A percentile compares a stretch with the other conserved stretches of the same genome.
Conservation (phyloP, 2,797 vertebrate species). For the Pseudocheirus occidentalis region DNA sequence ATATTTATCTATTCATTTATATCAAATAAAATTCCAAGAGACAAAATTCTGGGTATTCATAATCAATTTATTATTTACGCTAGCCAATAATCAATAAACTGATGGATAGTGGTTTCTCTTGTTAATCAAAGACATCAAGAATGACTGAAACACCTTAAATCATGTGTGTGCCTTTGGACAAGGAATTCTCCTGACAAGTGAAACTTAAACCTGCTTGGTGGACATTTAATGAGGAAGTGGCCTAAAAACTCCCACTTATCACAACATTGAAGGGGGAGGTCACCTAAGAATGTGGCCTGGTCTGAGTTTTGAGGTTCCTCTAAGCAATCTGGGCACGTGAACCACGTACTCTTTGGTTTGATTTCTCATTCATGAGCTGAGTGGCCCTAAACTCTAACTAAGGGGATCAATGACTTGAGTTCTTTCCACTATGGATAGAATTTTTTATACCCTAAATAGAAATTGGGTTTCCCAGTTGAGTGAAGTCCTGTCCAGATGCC, state of each 20-base stretch:
- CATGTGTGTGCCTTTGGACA: background rate
- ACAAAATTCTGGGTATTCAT: background rate
- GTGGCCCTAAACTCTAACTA: too few species aligned
- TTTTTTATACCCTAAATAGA: too few species aligned
- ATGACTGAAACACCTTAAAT: background rate
- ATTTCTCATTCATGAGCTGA: too few species aligned
- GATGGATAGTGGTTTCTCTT: background rate
- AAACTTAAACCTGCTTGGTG: background rate
- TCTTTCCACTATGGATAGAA: too few species aligned
- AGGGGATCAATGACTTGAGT: too few species aligned
- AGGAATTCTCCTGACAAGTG: background rate
- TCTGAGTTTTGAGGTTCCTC: background rate
- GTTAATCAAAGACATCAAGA: background rate
- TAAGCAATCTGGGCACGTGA: background rate
- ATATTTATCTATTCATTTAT: too few species aligned
- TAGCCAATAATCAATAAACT: background rate
- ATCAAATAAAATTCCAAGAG: background rate
- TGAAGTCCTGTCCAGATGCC: too few species aligned
- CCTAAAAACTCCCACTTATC: background rate
- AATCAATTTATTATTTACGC: background rate
- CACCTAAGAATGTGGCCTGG: background rate
- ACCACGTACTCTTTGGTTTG: too few species aligned
- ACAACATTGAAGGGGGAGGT: background rate
- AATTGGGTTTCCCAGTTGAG: too few species aligned
- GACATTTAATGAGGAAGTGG: background rate